Percentiles rank a stretch among this genome's conserved stretches.
Evolutionary conservation across 2,888 invertebrate species (phyloP).

Genomic region (Papilio elwesi): DNA sequence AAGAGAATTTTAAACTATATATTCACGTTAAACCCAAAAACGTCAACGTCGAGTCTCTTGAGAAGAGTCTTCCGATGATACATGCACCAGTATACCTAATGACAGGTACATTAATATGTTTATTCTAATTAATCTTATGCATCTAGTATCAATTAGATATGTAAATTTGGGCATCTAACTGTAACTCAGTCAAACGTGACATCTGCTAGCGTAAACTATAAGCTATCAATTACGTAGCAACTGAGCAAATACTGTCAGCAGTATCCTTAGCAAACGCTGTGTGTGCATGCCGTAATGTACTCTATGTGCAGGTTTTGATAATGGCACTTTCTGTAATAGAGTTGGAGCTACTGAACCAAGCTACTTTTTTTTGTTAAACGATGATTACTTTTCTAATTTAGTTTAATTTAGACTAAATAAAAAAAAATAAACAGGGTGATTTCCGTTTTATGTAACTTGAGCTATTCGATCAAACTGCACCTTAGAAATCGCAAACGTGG

Average conservation of each 20-base stretch:
- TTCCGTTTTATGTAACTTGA: constrained; percentile 18
- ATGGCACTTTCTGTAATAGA: no score
- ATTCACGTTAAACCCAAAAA: no score
- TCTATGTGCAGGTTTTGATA: background rate
- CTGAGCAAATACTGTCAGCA: constrained; percentile 10
- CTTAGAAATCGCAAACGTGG: background rate
- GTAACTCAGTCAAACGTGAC: constrained; percentile 31
- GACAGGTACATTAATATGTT: background rate
- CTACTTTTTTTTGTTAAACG: no score
- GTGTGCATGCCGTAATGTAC: background rate
- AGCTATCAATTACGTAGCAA: constrained; percentile 30
- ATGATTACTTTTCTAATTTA: no score
- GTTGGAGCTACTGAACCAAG: no score
- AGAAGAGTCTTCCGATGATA: no score
- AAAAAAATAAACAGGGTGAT: constrained; percentile 10
- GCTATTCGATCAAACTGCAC: constrained; percentile 16
- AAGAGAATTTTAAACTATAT: no score
- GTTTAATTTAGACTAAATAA: no score
- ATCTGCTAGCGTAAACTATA: constrained; percentile 23
- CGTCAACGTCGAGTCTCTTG: no score
- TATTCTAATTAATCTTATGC: constrained; percentile 35
- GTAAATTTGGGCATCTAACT: constrained; percentile 29
- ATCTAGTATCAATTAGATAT: constrained; percentile 37
- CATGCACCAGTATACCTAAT: no score
- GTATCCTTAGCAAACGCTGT: background rate